These are phyloP conservation scores for Leptothorax acervorum DNA, from an alignment of 2,888 invertebrate species.

Conservation along the genomic window DNA sequence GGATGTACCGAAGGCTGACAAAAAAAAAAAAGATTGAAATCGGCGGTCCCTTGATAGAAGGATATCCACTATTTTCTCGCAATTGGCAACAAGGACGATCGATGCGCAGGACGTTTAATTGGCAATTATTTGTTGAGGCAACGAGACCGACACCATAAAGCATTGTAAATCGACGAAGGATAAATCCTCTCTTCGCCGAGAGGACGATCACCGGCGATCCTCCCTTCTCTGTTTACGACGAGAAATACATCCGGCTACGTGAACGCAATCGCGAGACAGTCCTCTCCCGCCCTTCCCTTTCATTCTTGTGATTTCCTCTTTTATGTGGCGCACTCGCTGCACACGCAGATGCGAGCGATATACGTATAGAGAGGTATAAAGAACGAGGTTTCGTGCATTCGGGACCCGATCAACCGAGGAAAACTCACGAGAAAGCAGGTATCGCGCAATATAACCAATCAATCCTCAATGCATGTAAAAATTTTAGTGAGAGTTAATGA, in stretches of 20 bases:
- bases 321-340: background rate
- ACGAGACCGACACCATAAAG: constrained; percentile 81
- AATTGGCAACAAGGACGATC: constrained; percentile 71
- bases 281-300: constrained; percentile 28
- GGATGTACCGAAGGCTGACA: background rate
- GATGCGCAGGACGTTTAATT: constrained; percentile 80
- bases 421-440: constrained; percentile 1
- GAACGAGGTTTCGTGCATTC: constrained; percentile 7
- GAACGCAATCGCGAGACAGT: constrained; percentile 56
- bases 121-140: constrained; percentile 83
- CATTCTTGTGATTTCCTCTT: constrained; percentile 28
- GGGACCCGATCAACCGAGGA: background rate
- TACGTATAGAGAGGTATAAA: constrained; percentile 15
- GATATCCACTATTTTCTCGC: constrained; percentile 60
- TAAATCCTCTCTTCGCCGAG: constrained; percentile 79
- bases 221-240: constrained; percentile 29
- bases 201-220: constrained; percentile 60
- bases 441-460: background rate
- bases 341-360: background rate
- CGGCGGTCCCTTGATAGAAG: constrained; percentile 45
- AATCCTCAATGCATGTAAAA: background rate
- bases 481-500: background rate
- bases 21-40: constrained; percentile 34
- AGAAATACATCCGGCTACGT: constrained; percentile 60
- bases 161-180: constrained; percentile 81